Evolutionary conservation across 64 coral and sea anemone genomes (phyloP), one percentile per base, ranked within the genome.

Genomic region (Dendrophyllia cribrosa): DNA sequence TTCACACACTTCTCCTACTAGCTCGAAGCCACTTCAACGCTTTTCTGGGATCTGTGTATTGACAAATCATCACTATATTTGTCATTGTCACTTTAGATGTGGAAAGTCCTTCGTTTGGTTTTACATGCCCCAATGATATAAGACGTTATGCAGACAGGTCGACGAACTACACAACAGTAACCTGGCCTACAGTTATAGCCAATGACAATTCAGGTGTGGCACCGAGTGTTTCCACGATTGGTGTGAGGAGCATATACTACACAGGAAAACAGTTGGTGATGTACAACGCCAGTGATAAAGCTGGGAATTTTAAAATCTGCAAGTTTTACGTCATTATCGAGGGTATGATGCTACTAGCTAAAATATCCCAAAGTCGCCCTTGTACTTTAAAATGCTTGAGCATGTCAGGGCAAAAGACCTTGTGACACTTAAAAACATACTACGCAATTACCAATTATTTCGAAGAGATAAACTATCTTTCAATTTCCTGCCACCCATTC

Each of bases 241-340:
- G 94, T 70, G 59, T 82, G 16, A 59, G 34, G 6, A 82, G 82
- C 3, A 53, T 59, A 7, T 91, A 61, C 68, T 73, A 83, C 67
- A 56, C 7, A n/a, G 94, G 94, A 50, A 83, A 46, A 3, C 85
- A 92, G 24, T 6, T 52, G 1, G 71, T 96, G 19, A 75, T 3
- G 4, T 96, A 89, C 87, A 61, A 44, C 20, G 89, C 94, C n/a
- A 92, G 60, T 62, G 94, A 96, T 52, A 19, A 23, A 9, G 67
- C 94, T 26, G 94, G 89, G 50, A 96, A 96, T 55, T 70, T n/a
- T 65, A 79, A 47, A 9, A 60, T 20, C 58, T 96, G 94, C 52
- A 13, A 23, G 1, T 96, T 96, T 87, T 22, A 76, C 58, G 73
- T 96, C 13, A 92, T 4, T 21, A 85, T 96, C 50, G 69, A 83